Evolutionary conservation across 2,113 vertebrate genomes (phyloP).

Genomic region (Tinamus guttatus): DNA sequence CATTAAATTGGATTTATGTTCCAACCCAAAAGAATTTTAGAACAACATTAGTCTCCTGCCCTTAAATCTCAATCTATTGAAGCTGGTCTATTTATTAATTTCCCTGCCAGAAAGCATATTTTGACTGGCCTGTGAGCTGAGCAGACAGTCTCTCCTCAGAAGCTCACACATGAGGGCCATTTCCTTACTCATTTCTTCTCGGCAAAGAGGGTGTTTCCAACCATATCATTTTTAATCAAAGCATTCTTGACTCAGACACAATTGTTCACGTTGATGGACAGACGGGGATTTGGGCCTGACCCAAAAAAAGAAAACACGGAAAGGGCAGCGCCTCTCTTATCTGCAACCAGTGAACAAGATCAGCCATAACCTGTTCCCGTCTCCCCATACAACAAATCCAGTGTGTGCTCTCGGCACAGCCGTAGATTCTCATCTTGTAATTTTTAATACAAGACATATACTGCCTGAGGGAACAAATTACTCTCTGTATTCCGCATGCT

Average conservation of each 20-base stretch:
- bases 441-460: constrained; percentile 71
- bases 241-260: constrained; percentile 60
- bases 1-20: constrained; percentile 70
- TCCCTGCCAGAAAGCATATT: constrained; percentile 68
- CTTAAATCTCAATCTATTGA: constrained; percentile 59
- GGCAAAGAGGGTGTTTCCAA: constrained; percentile 57
- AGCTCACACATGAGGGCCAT: constrained; percentile 51
- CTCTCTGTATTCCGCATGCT: constrained; percentile 71
- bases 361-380: constrained; percentile 69
- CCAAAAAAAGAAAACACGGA: constrained; percentile 34
- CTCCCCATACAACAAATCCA: constrained; percentile 59
- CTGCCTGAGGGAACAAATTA: constrained; percentile 74
- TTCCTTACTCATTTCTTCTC: constrained; percentile 55
- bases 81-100: constrained; percentile 49
- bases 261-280: constrained; percentile 65
- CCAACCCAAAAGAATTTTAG: constrained; percentile 63
- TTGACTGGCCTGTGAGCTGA: constrained; percentile 54
- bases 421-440: constrained; percentile 69
- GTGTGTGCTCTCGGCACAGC: constrained; percentile 54
- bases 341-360: constrained; percentile 53
- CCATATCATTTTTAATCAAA: constrained; percentile 68
- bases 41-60: constrained; percentile 54
- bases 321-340: constrained; percentile 59
- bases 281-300: constrained; percentile 56
- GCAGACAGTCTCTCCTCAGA: constrained; percentile 60